These are phyloP conservation scores for Balearica regulorum DNA, from an alignment of 2,797 vertebrate species.

Conservation along the genomic window DNA sequence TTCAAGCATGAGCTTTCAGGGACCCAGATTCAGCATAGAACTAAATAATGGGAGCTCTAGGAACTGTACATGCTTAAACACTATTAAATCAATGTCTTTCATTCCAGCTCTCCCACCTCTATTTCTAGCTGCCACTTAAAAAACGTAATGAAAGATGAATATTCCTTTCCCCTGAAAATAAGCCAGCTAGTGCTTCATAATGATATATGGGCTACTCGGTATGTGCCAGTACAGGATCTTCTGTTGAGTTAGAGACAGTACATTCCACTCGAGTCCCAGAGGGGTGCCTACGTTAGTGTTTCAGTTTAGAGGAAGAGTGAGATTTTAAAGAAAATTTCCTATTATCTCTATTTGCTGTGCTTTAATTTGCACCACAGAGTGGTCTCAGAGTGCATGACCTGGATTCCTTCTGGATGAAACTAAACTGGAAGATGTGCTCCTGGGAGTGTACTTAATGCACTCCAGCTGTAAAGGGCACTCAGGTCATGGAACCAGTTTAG, in stretches of 20 bases:
- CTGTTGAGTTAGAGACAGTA: neutral
- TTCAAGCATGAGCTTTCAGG: neutral
- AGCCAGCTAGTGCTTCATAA: neutral
- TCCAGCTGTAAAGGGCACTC: neutral
- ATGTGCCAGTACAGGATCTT: neutral
- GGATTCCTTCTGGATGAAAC: slow-evolving; percentile 11
- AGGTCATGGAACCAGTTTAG: neutral
- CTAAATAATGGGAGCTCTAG: neutral
- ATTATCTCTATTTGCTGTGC: neutral
- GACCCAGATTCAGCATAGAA: neutral
- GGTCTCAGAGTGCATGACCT: neutral
- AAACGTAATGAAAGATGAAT: neutral
- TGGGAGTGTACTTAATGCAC: neutral
- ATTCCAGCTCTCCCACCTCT: neutral
- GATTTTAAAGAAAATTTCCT: slow-evolving; percentile 1
- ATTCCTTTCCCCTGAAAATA: neutral
- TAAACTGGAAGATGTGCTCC: neutral
- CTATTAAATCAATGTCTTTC: neutral
- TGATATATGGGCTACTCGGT: neutral
- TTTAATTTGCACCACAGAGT: slow-evolving; percentile 3
- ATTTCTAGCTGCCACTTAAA: neutral
- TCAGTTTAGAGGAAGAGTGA: neutral
- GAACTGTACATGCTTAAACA: neutral
- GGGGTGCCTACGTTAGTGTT: neutral
- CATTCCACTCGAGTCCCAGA: neutral